phyloP scores from a whole-genome alignment of 2,797 vertebrate genomes.

The Poeciliopsis paucimaculata region DNA sequence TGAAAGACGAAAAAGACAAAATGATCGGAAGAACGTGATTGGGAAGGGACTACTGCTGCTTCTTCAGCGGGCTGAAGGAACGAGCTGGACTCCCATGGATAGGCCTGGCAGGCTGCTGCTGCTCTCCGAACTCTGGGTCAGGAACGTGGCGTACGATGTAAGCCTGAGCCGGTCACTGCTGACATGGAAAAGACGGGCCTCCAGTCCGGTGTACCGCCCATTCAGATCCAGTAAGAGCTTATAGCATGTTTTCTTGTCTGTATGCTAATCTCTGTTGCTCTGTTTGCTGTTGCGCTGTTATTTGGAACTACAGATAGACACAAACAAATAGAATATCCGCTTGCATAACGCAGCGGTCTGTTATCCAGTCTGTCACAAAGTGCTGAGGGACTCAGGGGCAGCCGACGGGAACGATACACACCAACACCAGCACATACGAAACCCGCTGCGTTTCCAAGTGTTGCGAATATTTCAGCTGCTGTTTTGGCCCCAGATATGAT shows the following conservation, averaged over 20 bases:
- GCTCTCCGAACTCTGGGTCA: constrained; percentile 83
- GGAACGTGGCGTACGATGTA: constrained; percentile 82
- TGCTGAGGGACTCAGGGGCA: not conserved
- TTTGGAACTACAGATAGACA: not conserved
- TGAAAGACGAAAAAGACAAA: constrained; percentile 7
- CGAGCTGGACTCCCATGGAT: constrained; percentile 66
- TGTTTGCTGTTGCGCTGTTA: not conserved
- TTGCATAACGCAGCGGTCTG: not conserved
- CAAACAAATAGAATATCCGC: not conserved
- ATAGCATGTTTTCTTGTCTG: not conserved
- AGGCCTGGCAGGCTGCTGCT: constrained; percentile 72
- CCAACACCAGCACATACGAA: not conserved
- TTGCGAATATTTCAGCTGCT: not conserved
- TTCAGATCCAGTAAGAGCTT: constrained; percentile 73
- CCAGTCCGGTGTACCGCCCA: constrained; percentile 68
- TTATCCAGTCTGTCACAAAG: not conserved
- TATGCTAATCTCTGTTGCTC: not conserved
- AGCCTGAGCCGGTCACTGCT: constrained; percentile 83
- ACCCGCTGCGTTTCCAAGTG: not conserved
- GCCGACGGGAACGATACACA: too few relatives aligned
- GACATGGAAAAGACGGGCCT: constrained; percentile 80
- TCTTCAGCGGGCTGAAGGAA: constrained; percentile 50
- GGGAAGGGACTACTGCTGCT: constrained; percentile 21
- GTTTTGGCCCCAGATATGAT: not conserved
- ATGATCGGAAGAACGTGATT: constrained; percentile 65